A percentile compares a stretch with the other conserved stretches of the same genome.
These are phyloP conservation scores for Salticus scenicus DNA, from an alignment of 2,888 invertebrate species.

Conservation along the genomic window DNA sequence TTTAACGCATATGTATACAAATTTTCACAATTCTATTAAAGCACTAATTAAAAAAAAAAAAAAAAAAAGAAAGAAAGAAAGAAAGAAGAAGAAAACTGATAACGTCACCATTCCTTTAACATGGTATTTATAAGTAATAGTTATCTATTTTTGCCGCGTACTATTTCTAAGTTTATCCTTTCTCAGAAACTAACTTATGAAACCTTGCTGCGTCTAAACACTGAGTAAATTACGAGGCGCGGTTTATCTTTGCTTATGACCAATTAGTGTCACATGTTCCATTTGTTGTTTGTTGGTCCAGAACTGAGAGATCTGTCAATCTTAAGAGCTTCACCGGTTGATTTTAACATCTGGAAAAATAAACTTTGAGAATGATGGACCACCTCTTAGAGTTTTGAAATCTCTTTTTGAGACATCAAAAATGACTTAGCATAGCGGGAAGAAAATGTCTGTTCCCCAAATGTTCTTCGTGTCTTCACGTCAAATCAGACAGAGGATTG, in stretches of 20 bases:
- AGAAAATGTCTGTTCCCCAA: not conserved
- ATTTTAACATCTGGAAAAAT: slow-evolving; percentile 42
- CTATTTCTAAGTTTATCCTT: not conserved
- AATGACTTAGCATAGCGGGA: not conserved
- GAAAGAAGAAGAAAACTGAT: no score
- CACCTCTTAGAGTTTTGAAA: slow-evolving; percentile 1
- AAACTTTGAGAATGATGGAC: slow-evolving; percentile 28
- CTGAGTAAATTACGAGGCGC: not conserved
- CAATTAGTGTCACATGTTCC: not conserved
- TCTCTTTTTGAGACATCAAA: not conserved
- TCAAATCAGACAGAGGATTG: no score
- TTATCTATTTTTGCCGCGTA: not conserved
- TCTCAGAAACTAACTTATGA: not conserved
- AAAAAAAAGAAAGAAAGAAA: no score
- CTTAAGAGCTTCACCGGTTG: not conserved
- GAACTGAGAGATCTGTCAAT: not conserved
- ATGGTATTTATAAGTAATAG: no score
- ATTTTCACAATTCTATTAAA: no score
- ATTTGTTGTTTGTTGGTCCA: slow-evolving; percentile 15
- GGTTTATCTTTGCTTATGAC: not conserved
- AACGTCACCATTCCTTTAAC: no score
- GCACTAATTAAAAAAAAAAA: no score
- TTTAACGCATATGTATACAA: no score
- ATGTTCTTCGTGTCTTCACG: not conserved
- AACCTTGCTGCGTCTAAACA: not conserved